A percentile compares a stretch with the other conserved stretches of the same genome.
Conservation (phyloP, 1,140 invertebrate genomes). For the Drosophila malerkotliana region DNA sequence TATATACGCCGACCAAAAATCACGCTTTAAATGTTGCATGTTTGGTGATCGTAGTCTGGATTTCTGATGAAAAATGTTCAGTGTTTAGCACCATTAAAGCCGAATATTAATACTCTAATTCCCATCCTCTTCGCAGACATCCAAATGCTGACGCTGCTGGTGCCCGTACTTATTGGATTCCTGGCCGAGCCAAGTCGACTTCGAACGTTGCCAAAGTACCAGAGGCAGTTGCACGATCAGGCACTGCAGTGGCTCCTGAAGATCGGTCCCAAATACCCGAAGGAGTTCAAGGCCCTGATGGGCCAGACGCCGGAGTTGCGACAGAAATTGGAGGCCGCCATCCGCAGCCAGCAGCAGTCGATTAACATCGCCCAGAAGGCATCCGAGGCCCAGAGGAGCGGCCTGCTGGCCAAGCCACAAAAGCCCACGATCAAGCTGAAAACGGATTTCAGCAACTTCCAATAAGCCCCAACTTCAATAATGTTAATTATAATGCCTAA, state of each 20-base stretch:
- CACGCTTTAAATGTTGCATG: conserved; percentile 71
- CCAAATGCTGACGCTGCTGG: conserved; percentile 93
- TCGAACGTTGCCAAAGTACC: conserved; percentile 87
- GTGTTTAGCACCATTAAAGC: background rate
- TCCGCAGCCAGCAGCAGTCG: conserved; percentile 89
- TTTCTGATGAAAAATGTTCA: conserved; percentile 4
- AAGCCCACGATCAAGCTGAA: conserved; percentile 96
- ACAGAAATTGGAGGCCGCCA: conserved; percentile 92
- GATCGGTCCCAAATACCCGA: conserved; percentile 95
- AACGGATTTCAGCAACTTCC: conserved; percentile 97
- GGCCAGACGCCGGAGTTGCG: conserved; percentile 91
- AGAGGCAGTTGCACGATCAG: conserved; percentile 91
- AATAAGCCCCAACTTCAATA: conserved; percentile 48
- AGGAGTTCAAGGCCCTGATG: conserved; percentile 97
- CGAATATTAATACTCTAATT: background rate
- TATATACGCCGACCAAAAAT: conserved; percentile 9
- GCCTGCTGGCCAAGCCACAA: conserved; percentile 85
- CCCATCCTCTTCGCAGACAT: conserved; percentile 87
- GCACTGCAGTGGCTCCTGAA: conserved; percentile 94
- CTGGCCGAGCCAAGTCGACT: conserved; percentile 89
- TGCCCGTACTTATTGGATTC: conserved; percentile 94
- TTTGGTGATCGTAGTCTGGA: conserved; percentile 8
- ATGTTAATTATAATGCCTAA: conserved; percentile 24
- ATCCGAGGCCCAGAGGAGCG: conserved; percentile 79
- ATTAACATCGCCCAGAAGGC: conserved; percentile 84